Conservation (phyloP, 2,888 invertebrate species). For the Cyclophora punctaria region DNA sequence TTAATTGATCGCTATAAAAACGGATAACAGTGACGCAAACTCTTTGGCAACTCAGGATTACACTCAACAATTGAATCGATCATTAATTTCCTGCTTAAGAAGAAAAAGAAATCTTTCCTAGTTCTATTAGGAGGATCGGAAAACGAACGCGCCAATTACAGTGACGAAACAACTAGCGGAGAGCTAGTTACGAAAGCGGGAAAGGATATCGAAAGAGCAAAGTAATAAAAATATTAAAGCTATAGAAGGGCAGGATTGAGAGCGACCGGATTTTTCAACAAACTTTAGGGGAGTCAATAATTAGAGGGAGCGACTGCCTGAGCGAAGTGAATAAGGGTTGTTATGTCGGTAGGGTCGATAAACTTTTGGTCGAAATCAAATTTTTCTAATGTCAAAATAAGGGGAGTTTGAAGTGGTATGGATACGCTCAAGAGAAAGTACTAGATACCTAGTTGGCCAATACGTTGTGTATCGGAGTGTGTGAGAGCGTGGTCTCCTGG, state of each 20-base stretch:
- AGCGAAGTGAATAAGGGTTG: slow-evolving; percentile 68
- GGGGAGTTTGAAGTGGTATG: background rate
- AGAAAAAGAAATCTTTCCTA: slow-evolving; percentile 41
- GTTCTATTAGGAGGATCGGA: slow-evolving; percentile 37
- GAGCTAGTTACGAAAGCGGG: slow-evolving; percentile 22
- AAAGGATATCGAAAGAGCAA: slow-evolving; percentile 30
- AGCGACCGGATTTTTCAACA: slow-evolving; percentile 51
- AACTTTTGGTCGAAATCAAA: slow-evolving; percentile 37
- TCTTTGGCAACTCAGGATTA: slow-evolving; percentile 46
- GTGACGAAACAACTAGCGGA: slow-evolving; percentile 28
- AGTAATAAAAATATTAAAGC: slow-evolving; percentile 58
- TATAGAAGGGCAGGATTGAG: slow-evolving; percentile 52
- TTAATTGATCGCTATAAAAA: slow-evolving; percentile 50
- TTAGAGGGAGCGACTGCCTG: slow-evolving; percentile 67
- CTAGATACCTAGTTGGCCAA: slow-evolving; percentile 3
- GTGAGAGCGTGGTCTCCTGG: slow-evolving; percentile 8
- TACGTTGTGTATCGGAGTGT: slow-evolving; percentile 4
- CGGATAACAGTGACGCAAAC: slow-evolving; percentile 55
- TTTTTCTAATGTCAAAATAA: slow-evolving; percentile 6
- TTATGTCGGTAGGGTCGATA: slow-evolving; percentile 67
- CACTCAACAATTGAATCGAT: slow-evolving; percentile 34
- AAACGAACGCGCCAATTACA: slow-evolving; percentile 30
- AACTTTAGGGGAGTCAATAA: slow-evolving; percentile 72
- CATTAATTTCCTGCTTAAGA: slow-evolving; percentile 42
- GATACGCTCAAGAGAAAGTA: background rate